A percentile compares a stretch with the other conserved stretches of the same genome.
Conservation (phyloP, 2,113 vertebrate species). For the Aptenodytes patagonicus region DNA sequence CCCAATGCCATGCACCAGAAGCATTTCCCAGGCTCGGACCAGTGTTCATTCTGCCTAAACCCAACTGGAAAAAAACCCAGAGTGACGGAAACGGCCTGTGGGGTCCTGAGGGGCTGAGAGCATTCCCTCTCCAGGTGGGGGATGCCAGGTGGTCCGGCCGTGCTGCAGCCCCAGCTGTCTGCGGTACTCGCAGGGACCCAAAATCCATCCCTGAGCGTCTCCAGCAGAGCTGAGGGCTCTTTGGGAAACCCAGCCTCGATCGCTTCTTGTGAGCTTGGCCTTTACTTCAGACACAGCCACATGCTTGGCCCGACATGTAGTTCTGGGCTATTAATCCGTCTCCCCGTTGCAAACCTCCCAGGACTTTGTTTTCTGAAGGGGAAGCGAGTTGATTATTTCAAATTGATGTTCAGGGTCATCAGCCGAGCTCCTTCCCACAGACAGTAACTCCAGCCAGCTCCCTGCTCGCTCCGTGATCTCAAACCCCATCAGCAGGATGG, state of each 20-base stretch:
- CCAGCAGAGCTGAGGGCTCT: background rate
- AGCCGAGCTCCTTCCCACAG: background rate
- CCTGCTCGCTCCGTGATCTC: background rate
- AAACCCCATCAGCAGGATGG: background rate
- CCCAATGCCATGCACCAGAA: background rate
- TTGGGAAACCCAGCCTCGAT: background rate
- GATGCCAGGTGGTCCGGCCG: rapidly evolving
- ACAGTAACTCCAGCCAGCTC: background rate
- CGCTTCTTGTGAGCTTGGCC: background rate
- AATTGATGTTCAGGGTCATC: background rate
- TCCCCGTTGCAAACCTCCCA: background rate
- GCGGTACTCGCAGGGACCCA: rapidly evolving
- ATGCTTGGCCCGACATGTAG: background rate
- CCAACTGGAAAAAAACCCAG: background rate
- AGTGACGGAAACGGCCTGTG: background rate
- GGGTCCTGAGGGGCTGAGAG: background rate
- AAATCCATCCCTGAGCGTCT: background rate
- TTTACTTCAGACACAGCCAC: background rate
- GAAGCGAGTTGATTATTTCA: background rate
- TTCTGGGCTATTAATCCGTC: background rate
- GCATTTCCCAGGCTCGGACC: background rate
- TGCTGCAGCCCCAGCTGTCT: background rate
- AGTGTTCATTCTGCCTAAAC: background rate
- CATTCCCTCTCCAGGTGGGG: rapidly evolving
- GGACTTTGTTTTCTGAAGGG: background rate